A percentile compares a stretch with the other conserved stretches of the same genome.
These are phyloP conservation scores for Bubo blakistoni DNA, from an alignment of 2,113 vertebrate species.

Conservation along the genomic window DNA sequence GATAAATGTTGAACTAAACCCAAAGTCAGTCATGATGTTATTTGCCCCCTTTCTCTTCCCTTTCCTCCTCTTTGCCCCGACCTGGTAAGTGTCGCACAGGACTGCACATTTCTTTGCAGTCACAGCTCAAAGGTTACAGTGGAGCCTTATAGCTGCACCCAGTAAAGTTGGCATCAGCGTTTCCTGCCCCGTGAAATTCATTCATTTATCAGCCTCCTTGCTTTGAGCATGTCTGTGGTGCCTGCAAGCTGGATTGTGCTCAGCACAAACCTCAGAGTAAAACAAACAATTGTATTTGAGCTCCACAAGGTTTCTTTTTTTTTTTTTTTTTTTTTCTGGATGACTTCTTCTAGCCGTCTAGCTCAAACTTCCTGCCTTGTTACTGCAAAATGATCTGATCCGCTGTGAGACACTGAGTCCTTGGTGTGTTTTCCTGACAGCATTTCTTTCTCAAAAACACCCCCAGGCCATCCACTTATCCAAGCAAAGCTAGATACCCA, in stretches of 20 bases:
- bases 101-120: not conserved
- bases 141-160: not conserved
- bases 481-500: not conserved
- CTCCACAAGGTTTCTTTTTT: not conserved
- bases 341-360: not conserved
- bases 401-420: not conserved
- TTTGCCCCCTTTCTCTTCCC: constrained; percentile 23
- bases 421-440: not conserved
- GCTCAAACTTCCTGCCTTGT: constrained; percentile 18
- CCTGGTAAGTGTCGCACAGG: not conserved
- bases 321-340: not conserved
- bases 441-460: not conserved
- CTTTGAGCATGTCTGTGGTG: not conserved
- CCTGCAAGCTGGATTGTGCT: not conserved
- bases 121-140: constrained; percentile 31
- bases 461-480: not conserved
- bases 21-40: constrained; percentile 48
- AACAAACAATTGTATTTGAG: not conserved
- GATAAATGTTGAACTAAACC: constrained; percentile 61
- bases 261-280: not conserved
- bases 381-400: not conserved
- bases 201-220: not conserved
- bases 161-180: not conserved
- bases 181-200: not conserved
- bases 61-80: not conserved